Evolutionary conservation across 2,888 invertebrate species (phyloP).

Genomic region (Malacosoma neustria): DNA sequence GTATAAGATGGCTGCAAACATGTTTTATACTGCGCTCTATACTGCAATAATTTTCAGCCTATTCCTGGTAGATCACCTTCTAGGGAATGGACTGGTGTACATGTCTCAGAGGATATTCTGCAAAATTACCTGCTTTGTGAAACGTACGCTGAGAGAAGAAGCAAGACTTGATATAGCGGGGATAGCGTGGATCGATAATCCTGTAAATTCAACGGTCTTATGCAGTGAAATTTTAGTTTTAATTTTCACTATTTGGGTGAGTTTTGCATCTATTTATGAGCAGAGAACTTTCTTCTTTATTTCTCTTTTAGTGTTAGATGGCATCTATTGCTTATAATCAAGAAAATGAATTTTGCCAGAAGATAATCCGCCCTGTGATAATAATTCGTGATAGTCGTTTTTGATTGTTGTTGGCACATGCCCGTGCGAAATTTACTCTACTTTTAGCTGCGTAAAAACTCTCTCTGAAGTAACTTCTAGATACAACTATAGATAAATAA

Average conservation of each 20-base stretch:
- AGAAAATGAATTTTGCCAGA: too few species aligned
- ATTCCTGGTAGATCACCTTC: slow-evolving; percentile 34
- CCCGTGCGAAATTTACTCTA: too few species aligned
- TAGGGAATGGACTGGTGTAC: slow-evolving; percentile 48
- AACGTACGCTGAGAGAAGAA: slow-evolving; percentile 33
- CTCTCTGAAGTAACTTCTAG: too few species aligned
- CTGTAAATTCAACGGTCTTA: slow-evolving; percentile 32
- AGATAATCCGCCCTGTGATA: too few species aligned
- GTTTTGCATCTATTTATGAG: too few species aligned
- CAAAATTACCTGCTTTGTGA: slow-evolving; percentile 34
- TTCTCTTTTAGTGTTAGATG: too few species aligned
- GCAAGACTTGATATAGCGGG: slow-evolving; percentile 18
- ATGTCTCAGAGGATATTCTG: slow-evolving; percentile 30
- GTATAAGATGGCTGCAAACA: slow-evolving; percentile 27
- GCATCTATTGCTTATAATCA: too few species aligned
- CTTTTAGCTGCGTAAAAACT: too few species aligned
- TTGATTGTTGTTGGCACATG: too few species aligned
- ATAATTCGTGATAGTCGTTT: too few species aligned
- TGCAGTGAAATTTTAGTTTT: slow-evolving; percentile 37
- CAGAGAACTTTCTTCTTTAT: too few species aligned
- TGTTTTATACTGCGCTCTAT: slow-evolving; percentile 21
- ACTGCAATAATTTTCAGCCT: slow-evolving; percentile 30
- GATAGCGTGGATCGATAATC: slow-evolving; percentile 15
- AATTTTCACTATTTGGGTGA: slow-evolving; percentile 35
- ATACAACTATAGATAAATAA: too few species aligned